Evolutionary conservation across 2,113 vertebrate species (phyloP).

Genomic region (Lophius piscatorius): DNA sequence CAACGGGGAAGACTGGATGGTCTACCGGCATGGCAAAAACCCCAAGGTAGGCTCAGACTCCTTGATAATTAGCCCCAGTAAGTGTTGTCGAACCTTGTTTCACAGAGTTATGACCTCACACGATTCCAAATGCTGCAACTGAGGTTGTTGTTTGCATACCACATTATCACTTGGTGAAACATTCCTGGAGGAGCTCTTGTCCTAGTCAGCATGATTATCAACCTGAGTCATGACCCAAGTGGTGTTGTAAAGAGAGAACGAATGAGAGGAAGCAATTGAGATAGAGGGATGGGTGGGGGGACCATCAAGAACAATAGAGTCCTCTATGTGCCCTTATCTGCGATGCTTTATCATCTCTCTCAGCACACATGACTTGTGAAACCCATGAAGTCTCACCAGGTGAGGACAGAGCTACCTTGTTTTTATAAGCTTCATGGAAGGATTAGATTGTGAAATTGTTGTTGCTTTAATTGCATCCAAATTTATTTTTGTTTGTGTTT

Average conservation of each 20-base stretch:
- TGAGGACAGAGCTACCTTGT: slow-evolving; percentile 1
- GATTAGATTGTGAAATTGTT: no score
- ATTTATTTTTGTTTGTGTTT: slow-evolving; percentile 14
- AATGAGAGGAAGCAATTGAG: slow-evolving; percentile 33
- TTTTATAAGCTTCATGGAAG: no score
- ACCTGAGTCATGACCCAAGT: slow-evolving; percentile 48
- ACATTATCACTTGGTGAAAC: slow-evolving; percentile 13
- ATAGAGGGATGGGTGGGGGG: slow-evolving; percentile 46
- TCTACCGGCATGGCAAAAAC: slow-evolving; percentile 95
- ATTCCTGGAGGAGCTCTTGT: slow-evolving; percentile 30
- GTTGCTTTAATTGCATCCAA: no score
- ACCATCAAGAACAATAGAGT: slow-evolving; percentile 70
- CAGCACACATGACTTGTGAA: slow-evolving; percentile 16
- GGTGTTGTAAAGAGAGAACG: slow-evolving; percentile 40
- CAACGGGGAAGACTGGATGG: slow-evolving; percentile 99
- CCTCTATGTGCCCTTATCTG: slow-evolving; percentile 74
- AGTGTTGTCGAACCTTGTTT: no score
- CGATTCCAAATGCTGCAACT: slow-evolving; percentile 4
- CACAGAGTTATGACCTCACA: no score
- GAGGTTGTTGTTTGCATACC: slow-evolving; percentile 11
- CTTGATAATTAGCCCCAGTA: no score
- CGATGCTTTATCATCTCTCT: slow-evolving; percentile 57
- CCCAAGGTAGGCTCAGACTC: slow-evolving; percentile 87
- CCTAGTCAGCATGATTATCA: slow-evolving; percentile 26
- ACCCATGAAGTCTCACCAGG: slow-evolving; percentile 3